These are phyloP conservation scores for Julus scanicus DNA, from an alignment of 2,888 invertebrate genomes.

Conservation along the genomic window DNA sequence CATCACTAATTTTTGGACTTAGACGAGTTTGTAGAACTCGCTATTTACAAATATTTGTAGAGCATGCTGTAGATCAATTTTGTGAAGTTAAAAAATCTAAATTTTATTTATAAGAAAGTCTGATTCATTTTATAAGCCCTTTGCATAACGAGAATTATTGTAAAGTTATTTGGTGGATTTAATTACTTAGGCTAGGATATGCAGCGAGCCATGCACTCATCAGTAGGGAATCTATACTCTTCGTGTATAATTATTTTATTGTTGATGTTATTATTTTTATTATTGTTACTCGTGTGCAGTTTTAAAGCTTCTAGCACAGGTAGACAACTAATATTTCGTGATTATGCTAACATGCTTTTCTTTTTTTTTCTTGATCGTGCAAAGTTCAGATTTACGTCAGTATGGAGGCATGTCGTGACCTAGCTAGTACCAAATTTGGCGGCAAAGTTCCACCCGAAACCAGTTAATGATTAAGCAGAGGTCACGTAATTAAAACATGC, in stretches of 20 bases:
- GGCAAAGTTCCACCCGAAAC: neutral
- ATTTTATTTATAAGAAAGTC: neutral
- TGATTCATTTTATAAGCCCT: conserved; percentile 13
- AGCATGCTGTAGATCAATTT: neutral
- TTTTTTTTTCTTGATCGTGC: neutral
- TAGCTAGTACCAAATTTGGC: neutral
- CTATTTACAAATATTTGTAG: neutral
- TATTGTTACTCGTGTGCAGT: conserved; percentile 29
- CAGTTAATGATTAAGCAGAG: neutral
- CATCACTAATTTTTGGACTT: neutral
- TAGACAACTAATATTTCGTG: conserved; percentile 37
- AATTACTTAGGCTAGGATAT: neutral
- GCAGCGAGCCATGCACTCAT: conserved; percentile 7
- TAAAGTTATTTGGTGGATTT: conserved; percentile 6
- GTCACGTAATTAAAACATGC: neutral
- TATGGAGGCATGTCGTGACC: neutral
- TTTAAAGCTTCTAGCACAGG: conserved; percentile 5
- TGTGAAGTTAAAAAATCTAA: neutral
- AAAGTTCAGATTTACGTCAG: neutral
- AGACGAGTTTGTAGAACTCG: neutral
- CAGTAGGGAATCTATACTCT: conserved; percentile 28
- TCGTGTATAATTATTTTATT: conserved; percentile 34
- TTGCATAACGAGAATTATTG: neutral
- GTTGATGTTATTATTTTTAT: conserved; percentile 40
- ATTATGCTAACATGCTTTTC: conserved; percentile 39